Conservation (phyloP, 2,113 vertebrate genomes). For the Lathamus discolor region DNA sequence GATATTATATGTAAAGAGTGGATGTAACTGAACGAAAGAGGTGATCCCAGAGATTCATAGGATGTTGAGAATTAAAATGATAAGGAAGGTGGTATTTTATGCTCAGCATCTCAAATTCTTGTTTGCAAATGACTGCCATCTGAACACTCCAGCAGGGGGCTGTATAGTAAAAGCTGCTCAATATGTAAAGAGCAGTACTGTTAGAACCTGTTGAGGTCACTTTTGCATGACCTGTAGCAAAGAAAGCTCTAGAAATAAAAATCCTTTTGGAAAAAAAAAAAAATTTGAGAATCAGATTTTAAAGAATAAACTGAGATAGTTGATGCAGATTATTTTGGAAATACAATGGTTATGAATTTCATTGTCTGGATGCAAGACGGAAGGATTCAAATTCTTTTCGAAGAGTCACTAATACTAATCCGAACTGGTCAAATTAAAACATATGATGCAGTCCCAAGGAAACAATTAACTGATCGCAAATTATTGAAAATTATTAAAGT, state of each 20-base stretch:
- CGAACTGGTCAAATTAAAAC: constrained; percentile 28
- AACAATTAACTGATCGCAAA: constrained; percentile 63
- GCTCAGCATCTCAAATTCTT: not conserved
- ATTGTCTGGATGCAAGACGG: not conserved
- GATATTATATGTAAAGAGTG: not conserved
- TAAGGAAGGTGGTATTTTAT: not conserved
- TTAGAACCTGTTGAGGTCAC: not conserved
- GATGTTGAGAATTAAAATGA: not conserved
- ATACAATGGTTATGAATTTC: not conserved
- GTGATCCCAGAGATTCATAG: not conserved
- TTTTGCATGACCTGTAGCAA: not conserved
- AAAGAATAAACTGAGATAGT: not conserved
- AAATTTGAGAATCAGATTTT: not conserved
- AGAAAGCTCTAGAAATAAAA: not conserved
- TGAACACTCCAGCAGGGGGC: not conserved
- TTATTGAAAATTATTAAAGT: constrained; percentile 44
- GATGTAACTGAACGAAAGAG: not conserved
- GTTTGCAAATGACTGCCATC: not conserved
- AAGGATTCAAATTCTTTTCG: constrained; percentile 4
- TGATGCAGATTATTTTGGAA: not conserved
- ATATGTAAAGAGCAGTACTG: not conserved
- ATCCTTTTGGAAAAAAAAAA: not conserved
- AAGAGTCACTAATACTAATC: constrained; percentile 32
- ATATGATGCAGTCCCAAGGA: constrained; percentile 11
- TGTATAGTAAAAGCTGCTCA: not conserved